phyloP scores from a whole-genome alignment of 2,888 invertebrate genomes.

The Plebejus melissa region DNA sequence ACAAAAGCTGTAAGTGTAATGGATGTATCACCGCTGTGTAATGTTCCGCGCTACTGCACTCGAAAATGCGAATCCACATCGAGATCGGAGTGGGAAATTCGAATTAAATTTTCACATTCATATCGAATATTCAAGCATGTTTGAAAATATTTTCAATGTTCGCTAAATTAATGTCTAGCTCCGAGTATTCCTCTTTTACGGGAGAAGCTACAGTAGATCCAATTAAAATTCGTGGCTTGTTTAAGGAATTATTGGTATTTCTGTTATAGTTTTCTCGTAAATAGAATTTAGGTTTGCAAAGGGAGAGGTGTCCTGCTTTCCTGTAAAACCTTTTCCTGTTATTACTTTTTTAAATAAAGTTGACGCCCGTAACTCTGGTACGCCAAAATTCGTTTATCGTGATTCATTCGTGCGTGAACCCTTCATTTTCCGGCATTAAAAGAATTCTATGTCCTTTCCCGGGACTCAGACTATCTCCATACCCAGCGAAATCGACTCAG shows the following conservation, averaged over 20 bases:
- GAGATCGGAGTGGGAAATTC: background rate
- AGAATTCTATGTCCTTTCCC: too few relatives aligned
- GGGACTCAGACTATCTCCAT: too few relatives aligned
- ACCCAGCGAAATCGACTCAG: too few relatives aligned
- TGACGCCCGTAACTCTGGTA: too few relatives aligned
- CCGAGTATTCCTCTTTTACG: background rate
- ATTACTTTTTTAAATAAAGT: too few relatives aligned
- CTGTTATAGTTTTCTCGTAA: too few relatives aligned
- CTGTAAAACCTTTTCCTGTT: too few relatives aligned
- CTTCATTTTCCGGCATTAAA: too few relatives aligned
- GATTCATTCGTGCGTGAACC: too few relatives aligned
- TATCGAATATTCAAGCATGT: background rate
- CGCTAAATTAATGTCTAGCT: background rate
- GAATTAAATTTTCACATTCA: background rate
- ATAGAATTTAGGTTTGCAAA: too few relatives aligned
- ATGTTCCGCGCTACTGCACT: background rate
- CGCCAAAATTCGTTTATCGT: too few relatives aligned
- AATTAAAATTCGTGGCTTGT: background rate
- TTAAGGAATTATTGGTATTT: background rate
- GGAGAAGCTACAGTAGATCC: background rate
- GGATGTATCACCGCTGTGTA: background rate
- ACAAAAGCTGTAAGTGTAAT: background rate
- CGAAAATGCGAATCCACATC: background rate
- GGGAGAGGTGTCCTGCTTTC: too few relatives aligned
- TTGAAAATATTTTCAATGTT: slow-evolving; percentile 1